Percentiles rank a stretch among this genome's conserved stretches.
These are phyloP conservation scores for Apamea sordens DNA, from an alignment of 2,888 invertebrate genomes.

Conservation along the genomic window DNA sequence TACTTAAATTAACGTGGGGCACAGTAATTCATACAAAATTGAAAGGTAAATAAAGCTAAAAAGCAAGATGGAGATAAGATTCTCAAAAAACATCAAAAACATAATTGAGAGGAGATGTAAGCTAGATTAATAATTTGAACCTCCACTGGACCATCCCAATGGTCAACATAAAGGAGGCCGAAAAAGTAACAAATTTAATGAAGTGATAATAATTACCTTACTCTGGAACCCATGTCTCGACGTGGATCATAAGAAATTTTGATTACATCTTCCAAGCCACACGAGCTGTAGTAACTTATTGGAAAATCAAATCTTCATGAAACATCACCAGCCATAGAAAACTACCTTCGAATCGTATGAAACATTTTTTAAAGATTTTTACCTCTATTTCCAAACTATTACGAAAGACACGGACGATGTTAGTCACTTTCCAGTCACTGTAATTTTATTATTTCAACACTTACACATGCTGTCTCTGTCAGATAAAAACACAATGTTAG, in stretches of 20 bases:
- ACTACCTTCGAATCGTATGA: slow-evolving; percentile 70
- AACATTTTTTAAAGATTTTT: slow-evolving; percentile 76
- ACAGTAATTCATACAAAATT: slow-evolving; percentile 38
- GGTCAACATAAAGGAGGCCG: background rate
- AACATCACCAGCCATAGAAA: slow-evolving; percentile 84
- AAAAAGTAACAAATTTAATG: slow-evolving; percentile 8
- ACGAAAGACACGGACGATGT: slow-evolving; percentile 72
- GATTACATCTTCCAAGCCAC: slow-evolving; percentile 80
- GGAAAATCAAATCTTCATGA: slow-evolving; percentile 74
- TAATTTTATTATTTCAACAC: slow-evolving; percentile 24
- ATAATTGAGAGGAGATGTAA: background rate
- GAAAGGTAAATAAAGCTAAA: slow-evolving; percentile 65
- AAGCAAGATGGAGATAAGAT: slow-evolving; percentile 68
- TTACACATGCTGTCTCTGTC: slow-evolving; percentile 28
- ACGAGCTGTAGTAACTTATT: slow-evolving; percentile 64
- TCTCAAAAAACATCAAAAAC: slow-evolving; percentile 26
- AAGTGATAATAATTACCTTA: slow-evolving; percentile 79
- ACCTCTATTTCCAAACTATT: slow-evolving; percentile 72
- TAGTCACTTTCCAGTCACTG: slow-evolving; percentile 54
- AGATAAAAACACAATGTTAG: background rate
- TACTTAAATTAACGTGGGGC: slow-evolving; percentile 37
- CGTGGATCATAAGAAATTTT: slow-evolving; percentile 81
- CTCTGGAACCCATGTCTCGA: slow-evolving; percentile 89
- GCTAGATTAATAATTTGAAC: background rate
- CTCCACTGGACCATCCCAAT: slow-evolving; percentile 10